phyloP scores from a whole-genome alignment of 1,140 invertebrate genomes.

The Oncopodura yosiiana region DNA sequence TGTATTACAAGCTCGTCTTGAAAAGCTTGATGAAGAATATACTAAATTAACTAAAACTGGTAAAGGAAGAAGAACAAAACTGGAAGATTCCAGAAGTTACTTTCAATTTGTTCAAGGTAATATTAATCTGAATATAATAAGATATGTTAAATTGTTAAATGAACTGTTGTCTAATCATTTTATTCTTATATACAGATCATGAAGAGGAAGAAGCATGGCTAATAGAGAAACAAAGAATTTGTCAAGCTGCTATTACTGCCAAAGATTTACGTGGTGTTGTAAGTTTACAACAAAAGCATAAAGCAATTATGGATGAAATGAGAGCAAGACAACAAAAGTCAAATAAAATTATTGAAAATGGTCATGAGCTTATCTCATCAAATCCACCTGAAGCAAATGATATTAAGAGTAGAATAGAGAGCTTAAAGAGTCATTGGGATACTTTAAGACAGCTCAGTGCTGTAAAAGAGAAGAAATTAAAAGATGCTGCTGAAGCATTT shows the following conservation, averaged over 20 bases:
- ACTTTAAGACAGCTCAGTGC: slow-evolving; percentile 71
- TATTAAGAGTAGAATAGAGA: slow-evolving; percentile 67
- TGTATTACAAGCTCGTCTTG: slow-evolving; percentile 56
- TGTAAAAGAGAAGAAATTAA: slow-evolving; percentile 71
- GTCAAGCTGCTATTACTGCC: slow-evolving; percentile 75
- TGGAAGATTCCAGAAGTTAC: slow-evolving; percentile 85
- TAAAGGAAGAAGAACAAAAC: slow-evolving; percentile 61
- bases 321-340: slow-evolving; percentile 69
- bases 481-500: slow-evolving; percentile 80
- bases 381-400: slow-evolving; percentile 65
- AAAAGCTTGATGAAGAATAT: slow-evolving; percentile 52
- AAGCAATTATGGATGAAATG: slow-evolving; percentile 81
- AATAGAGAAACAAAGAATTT: slow-evolving; percentile 79
- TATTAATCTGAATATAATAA: no score
- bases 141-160: neutral
- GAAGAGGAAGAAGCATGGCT: slow-evolving; percentile 90
- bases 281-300: slow-evolving; percentile 87
- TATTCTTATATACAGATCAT: no score
- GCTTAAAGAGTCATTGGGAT: slow-evolving; percentile 73
- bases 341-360: slow-evolving; percentile 62
- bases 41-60: slow-evolving; percentile 55
- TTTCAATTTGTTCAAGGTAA: slow-evolving; percentile 91
- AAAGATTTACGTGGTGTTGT: slow-evolving; percentile 85
- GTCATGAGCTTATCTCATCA: slow-evolving; percentile 61
- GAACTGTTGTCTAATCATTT: neutral